These are phyloP conservation scores for Halisarca cf. caerulea DNA, from an alignment of 37 sponge, comb jelly and placozoan species.

Conservation along the genomic window DNA sequence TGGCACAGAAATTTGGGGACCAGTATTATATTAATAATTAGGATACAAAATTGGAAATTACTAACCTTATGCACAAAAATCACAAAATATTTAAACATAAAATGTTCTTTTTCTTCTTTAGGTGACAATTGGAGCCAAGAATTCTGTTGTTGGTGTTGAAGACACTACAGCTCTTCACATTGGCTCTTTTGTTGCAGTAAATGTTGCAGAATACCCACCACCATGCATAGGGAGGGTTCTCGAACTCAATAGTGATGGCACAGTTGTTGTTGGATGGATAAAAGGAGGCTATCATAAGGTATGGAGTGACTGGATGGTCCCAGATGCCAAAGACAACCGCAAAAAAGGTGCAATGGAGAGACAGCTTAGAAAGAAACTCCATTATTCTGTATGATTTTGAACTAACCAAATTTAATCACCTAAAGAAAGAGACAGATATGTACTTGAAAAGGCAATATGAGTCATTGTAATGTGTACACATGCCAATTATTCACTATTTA, in stretches of 20 bases:
- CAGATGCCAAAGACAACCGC: neutral
- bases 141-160: neutral
- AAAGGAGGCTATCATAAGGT: neutral
- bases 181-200: conserved; percentile 3
- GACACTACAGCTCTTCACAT: neutral
- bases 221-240: neutral
- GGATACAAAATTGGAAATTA: no score
- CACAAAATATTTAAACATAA: no score
- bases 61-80: no score
- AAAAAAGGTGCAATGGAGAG: neutral
- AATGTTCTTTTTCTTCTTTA: neutral
- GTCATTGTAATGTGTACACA: neutral
- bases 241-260: neutral
- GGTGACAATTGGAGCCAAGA: neutral
- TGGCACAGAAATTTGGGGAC: no score
- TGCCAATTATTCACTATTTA: no score
- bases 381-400: neutral
- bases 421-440: neutral
- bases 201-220: neutral
- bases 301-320: neutral
- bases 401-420: neutral
- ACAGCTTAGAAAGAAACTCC: neutral
- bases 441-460: neutral
- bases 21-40: no score
- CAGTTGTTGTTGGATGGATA: neutral